Base-by-base conservation (phyloP, 2,797 vertebrate species). In the Mico argentatus region DNA sequence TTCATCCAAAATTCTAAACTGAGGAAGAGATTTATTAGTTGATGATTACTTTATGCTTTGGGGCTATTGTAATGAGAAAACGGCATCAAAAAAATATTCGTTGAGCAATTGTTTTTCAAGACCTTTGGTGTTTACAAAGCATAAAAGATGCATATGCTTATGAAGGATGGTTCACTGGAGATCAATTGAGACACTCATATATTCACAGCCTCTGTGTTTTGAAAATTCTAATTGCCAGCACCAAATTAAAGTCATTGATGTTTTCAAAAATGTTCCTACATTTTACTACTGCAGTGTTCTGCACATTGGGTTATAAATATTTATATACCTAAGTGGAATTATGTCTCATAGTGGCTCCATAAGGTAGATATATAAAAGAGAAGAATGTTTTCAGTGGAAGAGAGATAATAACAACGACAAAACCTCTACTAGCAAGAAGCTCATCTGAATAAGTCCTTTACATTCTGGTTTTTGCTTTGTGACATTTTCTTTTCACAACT, bases 171-270 rank as follows among this genome's bases (percentile, higher is more conserved):
- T 33, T 97, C 75, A 0, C 77, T 90, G 93, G 96, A 97, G 96
- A 98, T 97, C 73, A 33, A 84, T 96, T 95, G 95, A 87, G 88
- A 36, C 57, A 80, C 85, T 88, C 88, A 15, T 73, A 85, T 94
- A 95, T 96, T 96, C 97, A 97, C 52, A 91, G 80, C 59, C 52
- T 88, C 92, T 83, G 88, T 97, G 92, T 90, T 36, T 96, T 92
- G 97, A 67, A 96, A 96, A 94, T 90, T 33, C 90, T 96, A 97
- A 97, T 98, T 98, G 97, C 70, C 81, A 88, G 88, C 90, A 88
- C 94, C 80, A 92, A 97, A 59, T 95, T 96, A 95, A 91, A 92
- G 61, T 61, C 67, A 77, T 77, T 0, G 59, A 82, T 81, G 13
- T 33, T 91, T 88, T 86, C n/a, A 97, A 97, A 93, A 98, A 88